These are phyloP conservation scores for Ceyx erithaca DNA, from an alignment of 2,797 vertebrate genomes.

Conservation along the genomic window DNA sequence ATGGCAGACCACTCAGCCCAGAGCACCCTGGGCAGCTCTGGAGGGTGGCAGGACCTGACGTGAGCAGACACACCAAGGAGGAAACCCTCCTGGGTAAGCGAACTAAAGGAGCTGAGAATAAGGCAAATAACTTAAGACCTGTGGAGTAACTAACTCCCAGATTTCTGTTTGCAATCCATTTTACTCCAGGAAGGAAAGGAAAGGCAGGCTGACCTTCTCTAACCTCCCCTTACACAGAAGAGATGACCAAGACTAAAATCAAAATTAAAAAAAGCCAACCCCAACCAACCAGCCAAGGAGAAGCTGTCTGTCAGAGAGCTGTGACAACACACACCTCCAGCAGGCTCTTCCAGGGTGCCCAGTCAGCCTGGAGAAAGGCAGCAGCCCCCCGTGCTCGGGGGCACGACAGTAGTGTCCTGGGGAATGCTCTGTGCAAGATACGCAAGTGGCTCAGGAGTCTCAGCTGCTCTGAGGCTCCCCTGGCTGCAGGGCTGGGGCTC, in stretches of 20 bases:
- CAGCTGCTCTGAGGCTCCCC: not conserved
- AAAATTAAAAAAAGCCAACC: not conserved
- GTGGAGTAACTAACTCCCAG: not conserved
- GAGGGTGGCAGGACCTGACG: not conserved
- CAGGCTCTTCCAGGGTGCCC: not conserved
- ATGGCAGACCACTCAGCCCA: not conserved
- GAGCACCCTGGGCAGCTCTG: not conserved
- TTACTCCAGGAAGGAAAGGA: not conserved
- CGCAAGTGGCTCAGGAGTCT: not conserved
- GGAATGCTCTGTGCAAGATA: slow-evolving; percentile 23
- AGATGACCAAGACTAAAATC: slow-evolving; percentile 22
- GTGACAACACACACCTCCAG: not conserved
- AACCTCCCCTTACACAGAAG: slow-evolving; percentile 1
- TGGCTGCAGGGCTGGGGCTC: not conserved
- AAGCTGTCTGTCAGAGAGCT: not conserved
- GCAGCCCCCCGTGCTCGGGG: not conserved
- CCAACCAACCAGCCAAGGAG: not conserved
- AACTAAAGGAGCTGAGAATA: not conserved
- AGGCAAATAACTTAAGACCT: slow-evolving; percentile 38
- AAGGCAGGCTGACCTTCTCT: not conserved
- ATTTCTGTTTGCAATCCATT: not conserved
- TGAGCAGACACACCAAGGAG: not conserved
- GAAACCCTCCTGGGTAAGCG: not conserved
- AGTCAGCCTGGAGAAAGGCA: slow-evolving; percentile 14
- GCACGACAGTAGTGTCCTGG: not conserved